A percentile compares a stretch with the other conserved stretches of the same genome.
Evolutionary conservation across 2,888 invertebrate species (phyloP).

Genomic region (Gastracanthus pulcherrimus): DNA sequence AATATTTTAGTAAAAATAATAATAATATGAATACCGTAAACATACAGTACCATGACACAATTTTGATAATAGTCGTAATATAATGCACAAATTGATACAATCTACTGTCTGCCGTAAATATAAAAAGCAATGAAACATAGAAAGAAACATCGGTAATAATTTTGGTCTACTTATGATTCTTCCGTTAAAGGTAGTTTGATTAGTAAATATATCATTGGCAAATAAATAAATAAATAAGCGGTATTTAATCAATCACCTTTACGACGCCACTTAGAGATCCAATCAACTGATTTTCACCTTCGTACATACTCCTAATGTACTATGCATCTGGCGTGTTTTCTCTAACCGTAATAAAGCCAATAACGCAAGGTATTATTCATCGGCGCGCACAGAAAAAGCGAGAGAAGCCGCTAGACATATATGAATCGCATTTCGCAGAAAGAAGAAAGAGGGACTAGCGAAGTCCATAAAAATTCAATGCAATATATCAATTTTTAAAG

Average conservation of each 20-base stretch:
- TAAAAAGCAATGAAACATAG: too few species aligned
- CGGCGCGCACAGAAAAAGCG: background rate
- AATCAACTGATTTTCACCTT: conserved; percentile 14
- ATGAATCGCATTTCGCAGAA: too few species aligned
- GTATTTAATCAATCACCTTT: conserved; percentile 25
- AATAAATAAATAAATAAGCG: background rate
- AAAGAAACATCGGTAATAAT: background rate
- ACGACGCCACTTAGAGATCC: background rate
- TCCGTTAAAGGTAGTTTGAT: background rate
- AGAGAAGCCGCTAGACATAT: background rate
- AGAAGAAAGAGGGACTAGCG: background rate
- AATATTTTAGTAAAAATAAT: too few species aligned
- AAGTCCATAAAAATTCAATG: background rate
- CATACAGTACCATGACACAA: too few species aligned
- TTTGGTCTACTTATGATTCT: background rate
- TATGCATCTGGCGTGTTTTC: conserved; percentile 26
- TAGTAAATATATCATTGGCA: background rate
- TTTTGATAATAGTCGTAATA: too few species aligned
- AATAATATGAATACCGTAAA: too few species aligned
- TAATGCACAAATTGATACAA: too few species aligned
- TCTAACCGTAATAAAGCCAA: conserved; percentile 20
- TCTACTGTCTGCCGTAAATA: too few species aligned
- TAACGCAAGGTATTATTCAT: conserved; percentile 8
- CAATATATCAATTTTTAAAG: background rate
- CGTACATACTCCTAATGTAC: background rate